Evolutionary conservation across 1,140 invertebrate genomes (phyloP).

Genomic region (Meloidogyne exigua): DNA sequence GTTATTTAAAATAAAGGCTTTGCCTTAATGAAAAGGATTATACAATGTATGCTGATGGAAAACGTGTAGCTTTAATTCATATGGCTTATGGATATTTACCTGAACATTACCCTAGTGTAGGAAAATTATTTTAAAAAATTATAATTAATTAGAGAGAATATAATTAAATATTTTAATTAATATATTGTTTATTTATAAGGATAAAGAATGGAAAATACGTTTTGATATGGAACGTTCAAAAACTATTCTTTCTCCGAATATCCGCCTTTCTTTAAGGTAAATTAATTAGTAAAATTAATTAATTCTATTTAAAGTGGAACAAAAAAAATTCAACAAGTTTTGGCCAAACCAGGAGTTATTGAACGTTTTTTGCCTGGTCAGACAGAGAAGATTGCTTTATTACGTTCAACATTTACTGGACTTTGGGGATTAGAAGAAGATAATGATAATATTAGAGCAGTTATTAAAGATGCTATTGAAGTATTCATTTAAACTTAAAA

Average conservation of each 20-base stretch:
- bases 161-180: too few relatives aligned
- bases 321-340: conserved; percentile 68
- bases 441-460: conserved; percentile 41
- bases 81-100: conserved; percentile 86
- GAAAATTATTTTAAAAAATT: not conserved
- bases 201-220: conserved; percentile 76
- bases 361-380: conserved; percentile 70
- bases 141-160: too few relatives aligned
- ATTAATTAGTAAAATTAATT: too few relatives aligned
- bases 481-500: not conserved
- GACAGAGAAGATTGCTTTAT: conserved; percentile 67
- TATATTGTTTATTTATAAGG: too few relatives aligned
- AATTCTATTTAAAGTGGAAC: conserved; percentile 64
- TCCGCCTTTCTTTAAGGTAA: conserved; percentile 71
- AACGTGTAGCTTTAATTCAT: conserved; percentile 82
- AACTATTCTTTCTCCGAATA: conserved; percentile 88
- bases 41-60: conserved; percentile 69
- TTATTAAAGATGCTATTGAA: conserved; percentile 35
- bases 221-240: conserved; percentile 79
- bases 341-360: conserved; percentile 70
- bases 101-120: conserved; percentile 71
- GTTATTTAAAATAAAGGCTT: conserved; percentile 28
- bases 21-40: conserved; percentile 33
- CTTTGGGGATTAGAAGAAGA: conserved; percentile 78
- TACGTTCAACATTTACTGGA: conserved; percentile 81